Base-by-base conservation (phyloP, 2,113 vertebrate species). In the Solenodon paradoxus region DNA sequence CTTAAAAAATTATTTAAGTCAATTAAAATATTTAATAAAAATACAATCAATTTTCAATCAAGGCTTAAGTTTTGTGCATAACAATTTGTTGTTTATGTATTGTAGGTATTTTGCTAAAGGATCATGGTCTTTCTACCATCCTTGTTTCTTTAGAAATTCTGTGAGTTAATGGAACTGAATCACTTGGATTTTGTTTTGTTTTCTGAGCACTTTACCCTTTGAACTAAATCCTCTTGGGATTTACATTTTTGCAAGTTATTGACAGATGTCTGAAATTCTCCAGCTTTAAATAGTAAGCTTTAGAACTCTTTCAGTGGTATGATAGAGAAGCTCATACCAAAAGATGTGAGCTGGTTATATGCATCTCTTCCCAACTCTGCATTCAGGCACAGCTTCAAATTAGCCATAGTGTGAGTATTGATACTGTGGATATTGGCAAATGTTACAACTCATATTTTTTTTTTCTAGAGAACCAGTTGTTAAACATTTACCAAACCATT, bases 181-280 rank as follows among this genome's bases (percentile, higher is more conserved):
- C 22, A 24, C 42, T 68, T 88, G 55, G 28, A 13, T 79, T 95
- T 83, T 7, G 12, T n/a, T 93, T 82, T 51, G 72, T 68, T 88
- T 90, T 82, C 66, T 79, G 51, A 80, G 66, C 59, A 83, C 16
- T 72, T 91, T 72, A 86, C 69, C 24, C 22, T 90, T 94, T 88
- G 66, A 88, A 72, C 35, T 94, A 61, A 91, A 85, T 74, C 55
- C 20, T 91, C 42, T 69, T 69, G 64, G 61, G 51, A 51, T 71
- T 64, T 61, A 24, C 42, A 71, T 72, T 93, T 79, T 57, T 13
- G 35, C 66, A 45, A 28, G 63, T 86, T 68, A 61, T 74, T 47
- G 77, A n/a, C 61, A 93, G 61, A 63, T 40, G 28, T 71, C 38
- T 94, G 57, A 94, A 91, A 89, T 57, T 63, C 49, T 88, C 47